A percentile compares a stretch with the other conserved stretches of the same genome.
Evolutionary conservation across 2,113 vertebrate species (phyloP).

Genomic region (Poeciliopsis occidentalis): DNA sequence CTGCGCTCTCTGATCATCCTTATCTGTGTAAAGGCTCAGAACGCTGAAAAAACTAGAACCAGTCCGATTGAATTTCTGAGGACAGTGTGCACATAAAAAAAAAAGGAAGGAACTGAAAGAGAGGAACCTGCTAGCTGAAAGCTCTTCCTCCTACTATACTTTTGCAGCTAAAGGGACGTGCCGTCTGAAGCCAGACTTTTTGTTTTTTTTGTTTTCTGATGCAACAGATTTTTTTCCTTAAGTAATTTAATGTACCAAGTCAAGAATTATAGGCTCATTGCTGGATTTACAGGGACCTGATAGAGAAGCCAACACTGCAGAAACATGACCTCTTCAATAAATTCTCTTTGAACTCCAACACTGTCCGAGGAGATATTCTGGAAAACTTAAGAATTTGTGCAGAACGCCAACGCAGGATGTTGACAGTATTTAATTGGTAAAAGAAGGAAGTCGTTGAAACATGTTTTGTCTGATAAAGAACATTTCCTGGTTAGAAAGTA

Average conservation of each 20-base stretch:
- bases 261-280: not conserved
- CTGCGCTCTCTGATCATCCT: no score
- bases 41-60: no score
- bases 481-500: not conserved
- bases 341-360: not conserved
- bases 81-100: no score
- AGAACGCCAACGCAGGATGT: not conserved
- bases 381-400: not conserved
- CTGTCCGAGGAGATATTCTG: not conserved
- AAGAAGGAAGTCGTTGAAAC: not conserved
- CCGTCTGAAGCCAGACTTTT: not conserved
- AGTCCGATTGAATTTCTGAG: not conserved
- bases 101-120: not conserved
- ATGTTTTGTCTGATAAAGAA: not conserved
- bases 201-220: not conserved
- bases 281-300: not conserved
- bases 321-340: not conserved
- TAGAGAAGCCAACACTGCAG: not conserved
- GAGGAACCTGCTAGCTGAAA: not conserved
- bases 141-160: not conserved
- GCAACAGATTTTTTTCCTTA: not conserved
- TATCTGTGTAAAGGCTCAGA: no score
- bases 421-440: not conserved
- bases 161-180: not conserved
- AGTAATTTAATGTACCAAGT: not conserved